Evolutionary conservation across 2,797 vertebrate species (phyloP).

Genomic region (Cossypha polioptera): DNA sequence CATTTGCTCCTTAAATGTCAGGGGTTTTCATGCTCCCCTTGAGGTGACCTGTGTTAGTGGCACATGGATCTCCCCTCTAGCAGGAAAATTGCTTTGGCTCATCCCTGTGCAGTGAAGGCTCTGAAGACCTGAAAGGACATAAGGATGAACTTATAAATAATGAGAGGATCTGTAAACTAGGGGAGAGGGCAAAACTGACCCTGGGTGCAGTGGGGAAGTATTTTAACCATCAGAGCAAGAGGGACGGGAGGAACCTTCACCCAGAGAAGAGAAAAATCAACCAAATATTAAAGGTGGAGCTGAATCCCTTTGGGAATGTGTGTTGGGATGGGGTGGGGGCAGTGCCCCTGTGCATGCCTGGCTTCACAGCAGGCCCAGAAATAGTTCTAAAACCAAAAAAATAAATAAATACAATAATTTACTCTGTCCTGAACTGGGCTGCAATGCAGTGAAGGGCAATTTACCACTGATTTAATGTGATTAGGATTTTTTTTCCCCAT

Average conservation of each 20-base stretch:
- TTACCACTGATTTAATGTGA: constrained; percentile 31
- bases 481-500: neutral
- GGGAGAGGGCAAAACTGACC: neutral
- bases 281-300: neutral
- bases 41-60: neutral
- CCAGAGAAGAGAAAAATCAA: neutral
- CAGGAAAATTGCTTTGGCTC: neutral
- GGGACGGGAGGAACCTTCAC: neutral
- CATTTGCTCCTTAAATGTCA: neutral
- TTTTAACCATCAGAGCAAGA: neutral
- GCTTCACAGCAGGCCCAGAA: neutral
- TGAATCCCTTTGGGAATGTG: neutral
- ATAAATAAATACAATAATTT: neutral
- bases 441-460: neutral
- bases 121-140: fast-evolving
- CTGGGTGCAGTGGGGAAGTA: neutral
- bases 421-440: neutral
- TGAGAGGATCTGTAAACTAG: neutral
- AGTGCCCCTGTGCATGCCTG: neutral
- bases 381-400: neutral
- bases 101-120: neutral
- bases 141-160: neutral
- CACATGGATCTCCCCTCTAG: neutral
- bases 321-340: neutral
- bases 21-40: neutral